Percentiles rank a stretch among this genome's conserved stretches.
phyloP scores from a whole-genome alignment of 2,888 invertebrate species.

The Tenthredo scrophulariae region DNA sequence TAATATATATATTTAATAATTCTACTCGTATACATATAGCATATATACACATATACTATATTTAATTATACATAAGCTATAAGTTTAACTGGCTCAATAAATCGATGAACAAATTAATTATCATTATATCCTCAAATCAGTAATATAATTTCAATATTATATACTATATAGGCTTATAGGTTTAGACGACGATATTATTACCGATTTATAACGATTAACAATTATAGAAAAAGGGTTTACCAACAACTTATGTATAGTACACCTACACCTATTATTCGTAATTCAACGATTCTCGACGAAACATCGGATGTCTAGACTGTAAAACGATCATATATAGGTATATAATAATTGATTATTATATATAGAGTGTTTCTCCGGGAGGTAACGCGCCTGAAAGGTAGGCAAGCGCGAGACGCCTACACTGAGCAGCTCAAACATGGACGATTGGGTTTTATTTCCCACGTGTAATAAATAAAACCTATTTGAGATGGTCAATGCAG shows the following conservation, averaged over 20 bases:
- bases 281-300: not conserved
- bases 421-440: no score
- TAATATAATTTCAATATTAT: constrained; percentile 21
- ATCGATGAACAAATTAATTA: constrained; percentile 30
- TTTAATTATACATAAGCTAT: not conserved
- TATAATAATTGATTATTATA: no score
- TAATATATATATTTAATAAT: not conserved
- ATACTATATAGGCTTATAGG: not conserved
- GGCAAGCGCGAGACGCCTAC: no score
- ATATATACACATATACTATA: not conserved
- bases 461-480: no score
- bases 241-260: not conserved
- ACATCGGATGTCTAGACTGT: constrained; percentile 10
- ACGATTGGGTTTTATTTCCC: no score
- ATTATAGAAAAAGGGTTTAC: constrained; percentile 53
- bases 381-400: no score
- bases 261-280: not conserved
- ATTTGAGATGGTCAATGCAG: no score
- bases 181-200: not conserved
- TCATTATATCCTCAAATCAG: constrained; percentile 28
- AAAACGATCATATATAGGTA: not conserved
- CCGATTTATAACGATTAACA: constrained; percentile 51
- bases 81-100: constrained; percentile 10
- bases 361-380: no score
- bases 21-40: not conserved